A percentile compares a stretch with the other conserved stretches of the same genome.
These are phyloP conservation scores for Trichogramma evanescens DNA, from an alignment of 2,888 invertebrate genomes.

Conservation along the genomic window DNA sequence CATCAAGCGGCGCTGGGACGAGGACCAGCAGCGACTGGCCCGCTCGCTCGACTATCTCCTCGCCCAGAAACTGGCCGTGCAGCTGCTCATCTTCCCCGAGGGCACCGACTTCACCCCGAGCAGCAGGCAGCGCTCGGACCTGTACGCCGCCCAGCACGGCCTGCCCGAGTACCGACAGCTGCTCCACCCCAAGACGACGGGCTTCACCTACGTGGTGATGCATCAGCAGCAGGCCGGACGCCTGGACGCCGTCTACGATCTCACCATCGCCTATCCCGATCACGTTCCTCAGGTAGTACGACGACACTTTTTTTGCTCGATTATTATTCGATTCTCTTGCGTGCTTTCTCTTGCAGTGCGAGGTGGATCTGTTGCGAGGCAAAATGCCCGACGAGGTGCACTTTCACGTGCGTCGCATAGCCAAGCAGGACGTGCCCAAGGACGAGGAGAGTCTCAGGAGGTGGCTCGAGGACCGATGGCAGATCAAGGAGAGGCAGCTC, in stretches of 20 bases:
- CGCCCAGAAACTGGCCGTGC: conserved; percentile 57
- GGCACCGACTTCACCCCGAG: conserved; percentile 74
- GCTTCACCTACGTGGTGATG: conserved; percentile 59
- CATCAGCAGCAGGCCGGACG: conserved; percentile 55
- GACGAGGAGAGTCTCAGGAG: conserved; percentile 53
- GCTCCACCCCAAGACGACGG: conserved; percentile 81
- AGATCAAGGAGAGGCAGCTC: conserved; percentile 58
- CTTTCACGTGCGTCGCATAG: conserved; percentile 67
- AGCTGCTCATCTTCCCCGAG: conserved; percentile 80
- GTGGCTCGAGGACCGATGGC: conserved; percentile 64
- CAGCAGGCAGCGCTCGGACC: conserved; percentile 64
- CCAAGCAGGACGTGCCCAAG: conserved; percentile 54
- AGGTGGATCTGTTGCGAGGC: conserved; percentile 64
- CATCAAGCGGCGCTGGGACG: conserved; percentile 74
- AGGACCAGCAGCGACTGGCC: conserved; percentile 62
- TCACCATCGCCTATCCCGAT: conserved; percentile 77
- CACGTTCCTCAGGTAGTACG: conserved; percentile 51
- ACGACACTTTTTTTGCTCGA: not conserved
- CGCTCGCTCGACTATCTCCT: conserved; percentile 68
- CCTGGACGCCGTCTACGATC: conserved; percentile 74
- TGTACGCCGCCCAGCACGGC: conserved; percentile 62
- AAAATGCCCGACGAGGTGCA: conserved; percentile 68
- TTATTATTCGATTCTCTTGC: not conserved
- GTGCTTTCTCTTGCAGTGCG: conserved; percentile 56
- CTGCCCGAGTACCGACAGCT: conserved; percentile 69